A percentile compares a stretch with the other conserved stretches of the same genome.
phyloP scores from a whole-genome alignment of 2,888 invertebrate species.

The Bimastos eiseni region DNA sequence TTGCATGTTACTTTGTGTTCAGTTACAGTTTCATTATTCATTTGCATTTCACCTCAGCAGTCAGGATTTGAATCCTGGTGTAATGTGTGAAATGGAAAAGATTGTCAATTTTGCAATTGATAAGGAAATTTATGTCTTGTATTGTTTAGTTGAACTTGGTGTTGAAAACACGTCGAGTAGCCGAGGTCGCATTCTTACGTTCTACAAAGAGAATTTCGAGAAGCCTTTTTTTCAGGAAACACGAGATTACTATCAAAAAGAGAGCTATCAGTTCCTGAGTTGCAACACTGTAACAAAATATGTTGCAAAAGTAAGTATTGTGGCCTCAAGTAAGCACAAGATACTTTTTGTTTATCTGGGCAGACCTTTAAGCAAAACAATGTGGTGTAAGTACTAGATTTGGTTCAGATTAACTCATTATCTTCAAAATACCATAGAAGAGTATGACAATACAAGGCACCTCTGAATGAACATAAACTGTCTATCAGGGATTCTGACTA shows the following conservation, averaged over 20 bases:
- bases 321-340: neutral
- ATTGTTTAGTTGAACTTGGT: conserved; percentile 66
- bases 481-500: neutral
- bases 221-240: conserved; percentile 91
- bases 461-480: neutral
- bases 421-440: neutral
- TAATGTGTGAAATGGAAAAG: neutral
- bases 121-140: neutral
- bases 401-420: neutral
- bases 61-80: neutral
- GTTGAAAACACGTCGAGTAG: conserved; percentile 86
- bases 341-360: neutral
- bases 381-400: neutral
- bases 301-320: conserved; percentile 83
- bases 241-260: conserved; percentile 87
- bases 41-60: neutral
- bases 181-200: conserved; percentile 59
- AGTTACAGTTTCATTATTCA: neutral
- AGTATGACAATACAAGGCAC: neutral
- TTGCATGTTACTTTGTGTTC: neutral
- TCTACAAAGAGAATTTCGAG: conserved; percentile 75
- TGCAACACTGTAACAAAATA: conserved; percentile 97
- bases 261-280: conserved; percentile 88
- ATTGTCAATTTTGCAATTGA: neutral
- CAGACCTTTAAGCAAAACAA: neutral